Percentiles rank a stretch among this genome's conserved stretches.
These are phyloP conservation scores for Channallabes apus DNA, from an alignment of 2,797 vertebrate genomes.

Conservation along the genomic window DNA sequence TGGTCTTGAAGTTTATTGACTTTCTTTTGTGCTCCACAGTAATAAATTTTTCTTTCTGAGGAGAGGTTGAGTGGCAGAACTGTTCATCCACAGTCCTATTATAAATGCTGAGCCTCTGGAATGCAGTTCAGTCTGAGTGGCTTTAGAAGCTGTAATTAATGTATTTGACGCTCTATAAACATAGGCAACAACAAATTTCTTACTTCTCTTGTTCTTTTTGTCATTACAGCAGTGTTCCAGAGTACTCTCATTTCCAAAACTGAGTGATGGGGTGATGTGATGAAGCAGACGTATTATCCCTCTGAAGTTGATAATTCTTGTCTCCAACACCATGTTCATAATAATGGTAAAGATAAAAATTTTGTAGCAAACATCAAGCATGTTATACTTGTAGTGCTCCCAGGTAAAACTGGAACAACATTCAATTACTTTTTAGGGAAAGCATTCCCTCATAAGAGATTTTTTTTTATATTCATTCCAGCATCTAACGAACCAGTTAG, in stretches of 20 bases:
- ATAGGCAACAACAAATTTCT: background rate
- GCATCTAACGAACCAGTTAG: too few species aligned
- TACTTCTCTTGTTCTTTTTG: background rate
- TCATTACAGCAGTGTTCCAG: background rate
- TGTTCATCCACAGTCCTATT: constrained; percentile 12
- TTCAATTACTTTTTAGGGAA: too few species aligned
- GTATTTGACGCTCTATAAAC: background rate
- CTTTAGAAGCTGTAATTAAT: background rate
- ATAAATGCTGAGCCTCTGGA: constrained; percentile 26
- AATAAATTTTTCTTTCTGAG: constrained; percentile 26
- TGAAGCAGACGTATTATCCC: background rate
- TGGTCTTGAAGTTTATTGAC: constrained; percentile 25
- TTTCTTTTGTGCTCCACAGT: background rate
- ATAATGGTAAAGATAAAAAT: too few species aligned
- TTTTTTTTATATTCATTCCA: too few species aligned
- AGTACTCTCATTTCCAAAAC: background rate
- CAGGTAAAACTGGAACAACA: too few species aligned
- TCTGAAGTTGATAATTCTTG: background rate
- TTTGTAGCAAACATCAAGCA: too few species aligned
- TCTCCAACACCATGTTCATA: background rate
- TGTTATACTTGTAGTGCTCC: too few species aligned
- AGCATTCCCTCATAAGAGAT: too few species aligned
- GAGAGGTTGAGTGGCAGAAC: constrained; percentile 19
- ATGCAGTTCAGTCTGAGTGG: background rate
- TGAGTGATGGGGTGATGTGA: background rate